Evolutionary conservation across 2,888 invertebrate genomes (phyloP).

Genomic region (Cyclophora punctaria): DNA sequence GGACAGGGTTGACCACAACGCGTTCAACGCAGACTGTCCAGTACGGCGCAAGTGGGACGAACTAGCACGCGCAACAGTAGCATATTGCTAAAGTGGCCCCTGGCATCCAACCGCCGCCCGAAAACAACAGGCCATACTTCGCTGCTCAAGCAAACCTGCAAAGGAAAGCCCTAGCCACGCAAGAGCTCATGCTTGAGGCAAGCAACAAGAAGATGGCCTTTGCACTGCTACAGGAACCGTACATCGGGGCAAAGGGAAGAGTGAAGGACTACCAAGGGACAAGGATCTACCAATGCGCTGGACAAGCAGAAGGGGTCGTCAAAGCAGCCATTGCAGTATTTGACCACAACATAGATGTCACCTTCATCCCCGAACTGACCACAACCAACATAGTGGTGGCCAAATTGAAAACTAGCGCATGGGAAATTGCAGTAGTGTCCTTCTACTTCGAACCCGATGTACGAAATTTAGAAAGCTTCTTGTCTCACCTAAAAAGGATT

Average conservation of each 20-base stretch:
- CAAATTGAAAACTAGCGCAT: conserved; percentile 6
- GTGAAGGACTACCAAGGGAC: neutral
- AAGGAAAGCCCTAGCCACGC: neutral
- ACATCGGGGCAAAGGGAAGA: neutral
- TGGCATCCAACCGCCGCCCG: neutral
- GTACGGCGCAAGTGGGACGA: conserved; percentile 2
- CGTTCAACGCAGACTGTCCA: conserved; percentile 2
- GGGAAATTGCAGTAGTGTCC: conserved; percentile 10
- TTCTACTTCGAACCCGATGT: conserved; percentile 12
- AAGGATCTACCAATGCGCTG: neutral
- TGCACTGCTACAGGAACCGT: neutral
- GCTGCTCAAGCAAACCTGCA: neutral
- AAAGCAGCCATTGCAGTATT: too few species aligned
- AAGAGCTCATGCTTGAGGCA: neutral
- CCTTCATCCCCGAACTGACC: too few species aligned
- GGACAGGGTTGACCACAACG: conserved; percentile 1
- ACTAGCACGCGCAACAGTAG: neutral
- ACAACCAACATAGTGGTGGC: conserved; percentile 6
- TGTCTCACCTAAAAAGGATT: conserved; percentile 3
- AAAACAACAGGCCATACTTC: too few species aligned
- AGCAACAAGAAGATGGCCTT: neutral
- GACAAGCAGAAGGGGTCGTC: too few species aligned
- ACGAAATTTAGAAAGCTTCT: conserved; percentile 4
- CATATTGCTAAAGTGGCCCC: too few species aligned
- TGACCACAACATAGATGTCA: too few species aligned